Base-by-base conservation (phyloP, 2,113 vertebrate genomes). In the Periophthalmodon schlosseri region DNA sequence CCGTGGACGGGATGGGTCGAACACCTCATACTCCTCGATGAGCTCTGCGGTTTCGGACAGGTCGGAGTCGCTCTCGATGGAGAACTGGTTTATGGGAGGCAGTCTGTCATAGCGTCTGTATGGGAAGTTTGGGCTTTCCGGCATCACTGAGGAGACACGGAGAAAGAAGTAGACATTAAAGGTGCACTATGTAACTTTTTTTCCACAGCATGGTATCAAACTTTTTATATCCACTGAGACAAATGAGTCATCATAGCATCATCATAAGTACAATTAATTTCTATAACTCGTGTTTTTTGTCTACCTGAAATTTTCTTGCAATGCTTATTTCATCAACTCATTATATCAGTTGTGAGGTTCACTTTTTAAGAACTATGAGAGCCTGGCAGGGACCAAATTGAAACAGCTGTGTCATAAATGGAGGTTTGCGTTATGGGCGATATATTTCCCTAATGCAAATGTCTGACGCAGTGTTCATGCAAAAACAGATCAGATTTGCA, bases 41-140 rank as follows among this genome's bases (percentile, higher is more conserved):
- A 99, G 94, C 89, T 99, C 98, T 0, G 98, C 97, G 0, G 97
- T 99, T 92, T 99, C 98, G 0, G 97, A 97, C 72, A 99, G 95
- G 87, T 99, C 98, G 0, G 97, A 98, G 90, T 99, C 98, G 21
- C 98, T 99, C 88, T 99, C 98, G 64, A 99, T 99, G 44, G 98
- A 99, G 82, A 98, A 99, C 90, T 99, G 98, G 75, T 97, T 97
- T 88, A 99, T 99, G 33, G 98, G 98, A 54, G 98, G 98, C 44
- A 99, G 95, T 10, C 97, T 95, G 58, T 99, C 97, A 2, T 99
- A 99, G 0, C 97, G 94, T 34, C 97, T 96, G 88, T 98, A 98
- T 0, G 97, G 95, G 73, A 98, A 98, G 84, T 95, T 98, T 14
- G 96, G 92, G 83, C 96, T 97, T 82, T 98, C 97, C 69, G 98